Base-by-base conservation (phyloP, 23 tunicate genomes). In the Trididemnum nubilum region DNA sequence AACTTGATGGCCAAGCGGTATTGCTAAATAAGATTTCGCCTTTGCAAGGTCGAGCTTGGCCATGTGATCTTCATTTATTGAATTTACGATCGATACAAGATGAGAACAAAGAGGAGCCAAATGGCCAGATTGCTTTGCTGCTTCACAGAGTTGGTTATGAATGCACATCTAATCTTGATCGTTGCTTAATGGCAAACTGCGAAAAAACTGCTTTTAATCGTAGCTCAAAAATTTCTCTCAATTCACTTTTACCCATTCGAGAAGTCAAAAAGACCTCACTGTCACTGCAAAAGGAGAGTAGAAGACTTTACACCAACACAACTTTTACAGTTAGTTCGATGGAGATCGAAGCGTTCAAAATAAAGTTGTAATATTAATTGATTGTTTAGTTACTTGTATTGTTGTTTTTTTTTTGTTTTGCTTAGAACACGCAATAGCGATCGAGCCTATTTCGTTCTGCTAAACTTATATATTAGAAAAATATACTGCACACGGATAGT, bases 121-220 rank as follows among this genome's bases (percentile, higher is more conserved):
- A 82, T 23, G 97, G 79, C 29, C 85, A 92, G 73, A 37, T 87
- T 1, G 97, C 97, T 9, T 40, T 92, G 24, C 71, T 92, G 33
- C 73, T 92, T 26, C 97, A 92, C 60, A 78, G 85, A 1, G 86
- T 92, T 32, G 97, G 97, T n/a, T 34, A 65, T 2, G 97, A 92
- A 34, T 92, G 97, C 50, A 38, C 61, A 7, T 39, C 87, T 27
- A 87, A 90, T 73, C 28, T 87, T 1, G 81, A 49, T 33, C 40
- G 57, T 34, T 31, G 58, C 23, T 85, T 86, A 35, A 40, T 73
- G 30, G 33, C 86, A 44, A 44, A 7, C 31, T 65, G 78, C 2
- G 81, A 84, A 64, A 82, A 19, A 21, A 44, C 9, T 44, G 54
- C 9, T 44, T 9, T 44, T 44, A 36, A 25, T 27, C 36, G 52